Percentiles rank a stretch among this genome's conserved stretches.
Evolutionary conservation across 1,140 invertebrate species (phyloP).

Genomic region (Nebria ingens): DNA sequence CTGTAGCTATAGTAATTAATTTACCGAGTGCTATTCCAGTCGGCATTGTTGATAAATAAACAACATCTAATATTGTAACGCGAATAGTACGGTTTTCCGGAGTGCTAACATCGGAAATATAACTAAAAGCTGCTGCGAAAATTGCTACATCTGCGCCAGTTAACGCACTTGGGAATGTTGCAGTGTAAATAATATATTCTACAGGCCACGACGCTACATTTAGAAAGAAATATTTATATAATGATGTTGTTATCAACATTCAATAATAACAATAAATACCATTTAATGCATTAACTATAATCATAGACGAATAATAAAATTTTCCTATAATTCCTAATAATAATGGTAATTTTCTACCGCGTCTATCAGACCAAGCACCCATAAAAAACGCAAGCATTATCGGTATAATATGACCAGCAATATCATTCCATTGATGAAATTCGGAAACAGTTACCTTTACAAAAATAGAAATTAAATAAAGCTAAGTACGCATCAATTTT

Average conservation of each 20-base stretch:
- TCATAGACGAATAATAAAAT: constrained; percentile 59
- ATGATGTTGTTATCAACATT: not conserved
- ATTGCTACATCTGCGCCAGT: constrained; percentile 65
- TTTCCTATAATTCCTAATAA: constrained; percentile 58
- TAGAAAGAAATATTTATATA: constrained; percentile 11
- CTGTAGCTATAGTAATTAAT: constrained; percentile 18
- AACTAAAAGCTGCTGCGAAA: constrained; percentile 61
- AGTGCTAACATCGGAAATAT: constrained; percentile 58
- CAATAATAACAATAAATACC: constrained; percentile 20
- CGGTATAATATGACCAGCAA: constrained; percentile 55
- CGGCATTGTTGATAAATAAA: constrained; percentile 64
- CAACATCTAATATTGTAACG: constrained; percentile 59
- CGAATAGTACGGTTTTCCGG: constrained; percentile 52
- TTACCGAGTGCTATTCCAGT: constrained; percentile 55
- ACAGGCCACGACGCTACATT: constrained; percentile 50
- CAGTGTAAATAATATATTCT: constrained; percentile 61
- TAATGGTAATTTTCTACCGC: constrained; percentile 56
- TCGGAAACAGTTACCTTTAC: constrained; percentile 51
- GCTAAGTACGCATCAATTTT: not conserved
- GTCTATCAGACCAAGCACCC: constrained; percentile 63
- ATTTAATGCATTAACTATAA: constrained; percentile 54
- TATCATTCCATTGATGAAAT: constrained; percentile 64
- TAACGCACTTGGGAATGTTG: constrained; percentile 56
- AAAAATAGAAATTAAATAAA: not conserved
- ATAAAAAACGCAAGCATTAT: constrained; percentile 63